Conservation (phyloP, 1,140 invertebrate genomes). For the Tachypleus tridentatus region DNA sequence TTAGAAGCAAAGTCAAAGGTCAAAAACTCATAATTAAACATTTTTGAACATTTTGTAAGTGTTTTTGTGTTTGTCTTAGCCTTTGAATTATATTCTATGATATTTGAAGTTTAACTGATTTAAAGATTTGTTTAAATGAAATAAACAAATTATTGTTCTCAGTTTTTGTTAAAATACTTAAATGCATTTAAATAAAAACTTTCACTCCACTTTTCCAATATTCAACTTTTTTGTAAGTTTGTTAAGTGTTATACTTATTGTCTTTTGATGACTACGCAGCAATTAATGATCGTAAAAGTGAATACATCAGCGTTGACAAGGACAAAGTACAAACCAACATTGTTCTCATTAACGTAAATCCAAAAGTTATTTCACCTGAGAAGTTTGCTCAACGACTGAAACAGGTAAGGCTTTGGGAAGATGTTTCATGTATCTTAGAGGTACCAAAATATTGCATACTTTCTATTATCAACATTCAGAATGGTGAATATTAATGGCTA, state of each 20-base stretch:
- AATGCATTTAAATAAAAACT: conserved; percentile 8
- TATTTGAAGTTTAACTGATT: neutral
- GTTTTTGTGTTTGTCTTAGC: too few relatives aligned
- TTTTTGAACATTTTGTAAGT: too few relatives aligned
- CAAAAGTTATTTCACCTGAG: conserved; percentile 36
- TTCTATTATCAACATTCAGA: too few relatives aligned
- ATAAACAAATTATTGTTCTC: neutral
- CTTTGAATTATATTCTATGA: too few relatives aligned
- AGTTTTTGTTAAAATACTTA: neutral
- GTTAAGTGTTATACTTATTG: neutral
- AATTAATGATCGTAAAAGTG: conserved; percentile 38
- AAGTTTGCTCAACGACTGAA: conserved; percentile 46
- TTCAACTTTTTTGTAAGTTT: neutral
- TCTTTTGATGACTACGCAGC: conserved; percentile 36
- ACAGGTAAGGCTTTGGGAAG: conserved; percentile 30
- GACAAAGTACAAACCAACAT: conserved; percentile 62
- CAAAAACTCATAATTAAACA: too few relatives aligned
- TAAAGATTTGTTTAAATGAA: neutral
- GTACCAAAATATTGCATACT: too few relatives aligned
- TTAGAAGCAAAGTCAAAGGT: too few relatives aligned
- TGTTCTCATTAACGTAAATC: conserved; percentile 49
- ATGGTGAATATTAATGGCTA: too few relatives aligned
- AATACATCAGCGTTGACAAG: conserved; percentile 49
- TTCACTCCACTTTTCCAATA: conserved; percentile 13
- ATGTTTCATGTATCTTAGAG: too few relatives aligned